A percentile compares a stretch with the other conserved stretches of the same genome.
Evolutionary conservation across 1,140 invertebrate species (phyloP).

Genomic region (Vollenhovia emeryi): DNA sequence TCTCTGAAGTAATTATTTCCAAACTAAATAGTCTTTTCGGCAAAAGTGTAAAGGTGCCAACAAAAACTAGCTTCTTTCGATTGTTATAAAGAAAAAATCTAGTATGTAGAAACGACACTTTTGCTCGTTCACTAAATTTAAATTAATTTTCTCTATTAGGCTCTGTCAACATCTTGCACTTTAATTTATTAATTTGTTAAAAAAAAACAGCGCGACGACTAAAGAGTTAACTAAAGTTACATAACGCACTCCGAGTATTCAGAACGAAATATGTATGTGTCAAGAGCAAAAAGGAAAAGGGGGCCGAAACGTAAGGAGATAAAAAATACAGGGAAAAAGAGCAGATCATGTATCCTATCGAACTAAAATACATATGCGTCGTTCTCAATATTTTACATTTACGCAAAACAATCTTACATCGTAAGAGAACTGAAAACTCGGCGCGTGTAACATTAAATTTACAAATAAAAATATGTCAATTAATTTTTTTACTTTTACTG

Average conservation of each 20-base stretch:
- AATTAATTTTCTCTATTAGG: no score
- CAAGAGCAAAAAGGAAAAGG: background rate
- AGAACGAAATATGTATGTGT: background rate
- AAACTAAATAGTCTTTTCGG: no score
- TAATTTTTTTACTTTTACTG: background rate
- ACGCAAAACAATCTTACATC: background rate
- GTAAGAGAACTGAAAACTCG: slow-evolving; percentile 5
- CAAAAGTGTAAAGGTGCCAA: no score
- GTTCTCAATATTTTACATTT: background rate
- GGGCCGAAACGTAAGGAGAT: background rate
- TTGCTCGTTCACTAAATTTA: no score
- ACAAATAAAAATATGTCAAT: background rate
- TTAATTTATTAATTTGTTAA: no score
- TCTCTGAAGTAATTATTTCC: no score
- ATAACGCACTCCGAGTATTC: background rate
- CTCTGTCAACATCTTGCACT: no score
- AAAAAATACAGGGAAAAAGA: background rate
- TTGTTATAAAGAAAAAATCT: no score
- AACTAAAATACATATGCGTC: background rate
- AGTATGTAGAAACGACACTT: no score
- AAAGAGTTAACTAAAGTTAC: no score
- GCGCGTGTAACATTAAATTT: background rate
- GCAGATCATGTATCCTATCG: background rate
- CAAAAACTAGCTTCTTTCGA: no score
- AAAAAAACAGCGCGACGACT: no score